Conservation (phyloP, 2,888 invertebrate species). For the Ceriagrion tenellum region DNA sequence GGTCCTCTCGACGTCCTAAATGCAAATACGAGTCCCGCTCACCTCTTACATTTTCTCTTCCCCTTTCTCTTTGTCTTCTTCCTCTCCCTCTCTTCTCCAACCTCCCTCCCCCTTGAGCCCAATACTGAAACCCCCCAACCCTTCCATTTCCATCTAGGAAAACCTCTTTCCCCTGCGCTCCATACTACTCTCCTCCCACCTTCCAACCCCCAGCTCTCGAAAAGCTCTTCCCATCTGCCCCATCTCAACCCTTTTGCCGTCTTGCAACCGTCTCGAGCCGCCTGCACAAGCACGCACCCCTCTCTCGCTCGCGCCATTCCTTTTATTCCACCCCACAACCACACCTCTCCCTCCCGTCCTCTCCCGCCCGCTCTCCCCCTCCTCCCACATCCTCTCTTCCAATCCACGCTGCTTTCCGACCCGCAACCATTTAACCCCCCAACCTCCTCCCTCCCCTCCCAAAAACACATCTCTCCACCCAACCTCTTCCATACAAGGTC, state of each 20-base stretch:
- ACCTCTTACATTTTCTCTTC: neutral
- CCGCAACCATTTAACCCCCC: neutral
- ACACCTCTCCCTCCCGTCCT: neutral
- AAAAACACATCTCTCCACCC: neutral
- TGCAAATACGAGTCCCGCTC: conserved; percentile 20
- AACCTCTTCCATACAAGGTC: neutral
- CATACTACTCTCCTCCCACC: neutral
- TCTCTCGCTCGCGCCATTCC: neutral
- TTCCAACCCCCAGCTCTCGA: neutral
- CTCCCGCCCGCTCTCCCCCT: neutral
- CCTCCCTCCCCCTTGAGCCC: too few species aligned
- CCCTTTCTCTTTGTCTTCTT: neutral
- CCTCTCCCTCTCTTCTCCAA: neutral
- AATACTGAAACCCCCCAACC: neutral
- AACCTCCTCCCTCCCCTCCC: neutral
- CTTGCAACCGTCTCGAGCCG: neutral
- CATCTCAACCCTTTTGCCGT: neutral
- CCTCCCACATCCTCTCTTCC: neutral
- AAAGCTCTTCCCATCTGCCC: neutral
- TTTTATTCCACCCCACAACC: neutral
- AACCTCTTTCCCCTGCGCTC: neutral
- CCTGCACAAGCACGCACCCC: neutral
- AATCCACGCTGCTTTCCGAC: neutral
- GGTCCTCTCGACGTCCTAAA: neutral
- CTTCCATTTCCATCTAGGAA: neutral